phyloP scores from a whole-genome alignment of 1,140 invertebrate species.

The Drosophila pandora region DNA sequence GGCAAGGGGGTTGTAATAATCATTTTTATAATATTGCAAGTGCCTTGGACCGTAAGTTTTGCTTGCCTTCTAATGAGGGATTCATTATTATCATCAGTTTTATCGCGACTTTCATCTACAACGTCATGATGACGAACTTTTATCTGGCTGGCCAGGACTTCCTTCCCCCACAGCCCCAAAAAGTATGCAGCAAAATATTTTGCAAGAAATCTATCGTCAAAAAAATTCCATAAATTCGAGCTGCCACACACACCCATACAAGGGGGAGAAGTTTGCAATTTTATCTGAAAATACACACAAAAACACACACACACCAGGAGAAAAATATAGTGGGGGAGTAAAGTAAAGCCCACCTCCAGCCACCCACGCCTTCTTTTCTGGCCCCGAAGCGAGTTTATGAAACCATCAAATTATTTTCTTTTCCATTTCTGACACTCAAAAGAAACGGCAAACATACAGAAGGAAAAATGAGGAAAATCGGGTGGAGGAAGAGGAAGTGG shows the following conservation, averaged over 20 bases:
- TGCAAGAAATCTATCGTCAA: slow-evolving; percentile 70
- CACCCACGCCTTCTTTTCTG: slow-evolving; percentile 18
- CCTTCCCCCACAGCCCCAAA: slow-evolving; percentile 27
- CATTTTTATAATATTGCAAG: slow-evolving; percentile 82
- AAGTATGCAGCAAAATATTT: slow-evolving; percentile 66
- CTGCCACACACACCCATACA: slow-evolving; percentile 36
- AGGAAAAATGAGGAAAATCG: slow-evolving; percentile 10
- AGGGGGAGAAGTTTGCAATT: slow-evolving; percentile 72
- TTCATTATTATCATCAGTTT: slow-evolving; percentile 44
- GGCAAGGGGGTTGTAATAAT: slow-evolving; percentile 66
- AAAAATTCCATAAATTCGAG: slow-evolving; percentile 75
- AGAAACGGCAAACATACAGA: slow-evolving; percentile 71
- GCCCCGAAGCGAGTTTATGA: slow-evolving; percentile 73
- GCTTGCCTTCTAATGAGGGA: slow-evolving; percentile 37
- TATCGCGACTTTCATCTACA: slow-evolving; percentile 27
- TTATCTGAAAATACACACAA: slow-evolving; percentile 59
- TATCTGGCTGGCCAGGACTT: slow-evolving; percentile 17
- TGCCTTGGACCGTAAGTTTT: slow-evolving; percentile 64
- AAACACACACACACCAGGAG: slow-evolving; percentile 18
- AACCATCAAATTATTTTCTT: slow-evolving; percentile 84
- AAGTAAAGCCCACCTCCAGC: background rate
- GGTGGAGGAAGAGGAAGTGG: slow-evolving; percentile 12
- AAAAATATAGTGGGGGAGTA: slow-evolving; percentile 5
- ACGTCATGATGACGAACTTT: slow-evolving; percentile 54
- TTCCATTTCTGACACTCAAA: slow-evolving; percentile 84